Conservation (phyloP, 2,797 vertebrate species). For the Mycteria americana region DNA sequence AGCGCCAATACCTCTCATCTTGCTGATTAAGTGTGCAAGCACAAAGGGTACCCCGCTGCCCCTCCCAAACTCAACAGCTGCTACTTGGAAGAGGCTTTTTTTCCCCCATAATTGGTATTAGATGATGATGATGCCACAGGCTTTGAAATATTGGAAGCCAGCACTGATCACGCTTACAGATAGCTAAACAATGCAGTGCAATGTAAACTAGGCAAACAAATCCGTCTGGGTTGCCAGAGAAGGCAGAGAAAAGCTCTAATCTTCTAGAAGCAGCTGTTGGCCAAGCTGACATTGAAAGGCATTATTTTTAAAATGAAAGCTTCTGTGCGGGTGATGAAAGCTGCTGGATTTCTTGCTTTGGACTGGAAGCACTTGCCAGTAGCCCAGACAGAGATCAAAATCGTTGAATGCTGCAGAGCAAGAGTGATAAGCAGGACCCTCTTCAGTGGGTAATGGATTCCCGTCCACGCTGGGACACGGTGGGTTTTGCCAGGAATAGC, state of each 20-base stretch:
- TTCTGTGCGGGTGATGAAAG: slow-evolving; percentile 55
- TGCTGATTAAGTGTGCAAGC: slow-evolving; percentile 48
- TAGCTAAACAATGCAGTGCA: slow-evolving; percentile 67
- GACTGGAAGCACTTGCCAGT: slow-evolving; percentile 43
- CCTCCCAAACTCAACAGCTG: slow-evolving; percentile 67
- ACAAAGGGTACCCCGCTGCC: slow-evolving; percentile 41
- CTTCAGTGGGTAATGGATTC: not conserved
- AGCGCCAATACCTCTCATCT: not conserved
- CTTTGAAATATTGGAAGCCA: slow-evolving; percentile 69
- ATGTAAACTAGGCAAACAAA: slow-evolving; percentile 71
- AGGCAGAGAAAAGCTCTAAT: slow-evolving; percentile 72
- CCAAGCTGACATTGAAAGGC: slow-evolving; percentile 68
- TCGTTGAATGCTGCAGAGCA: not conserved
- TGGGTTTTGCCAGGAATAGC: not conserved
- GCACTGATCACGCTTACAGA: slow-evolving; percentile 68
- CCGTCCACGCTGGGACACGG: not conserved
- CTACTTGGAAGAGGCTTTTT: slow-evolving; percentile 61
- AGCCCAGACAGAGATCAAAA: slow-evolving; percentile 54
- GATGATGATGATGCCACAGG: slow-evolving; percentile 61
- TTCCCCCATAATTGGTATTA: slow-evolving; percentile 58
- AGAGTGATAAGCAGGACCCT: slow-evolving; percentile 20
- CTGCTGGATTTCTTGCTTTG: slow-evolving; percentile 64
- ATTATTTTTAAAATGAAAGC: slow-evolving; percentile 71
- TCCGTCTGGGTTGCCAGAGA: slow-evolving; percentile 68
- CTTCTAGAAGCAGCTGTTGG: slow-evolving; percentile 71